Evolutionary conservation across 2,888 invertebrate genomes (phyloP), one percentile per base, ranked within the genome.

Genomic region (Pammene fasciana): DNA sequence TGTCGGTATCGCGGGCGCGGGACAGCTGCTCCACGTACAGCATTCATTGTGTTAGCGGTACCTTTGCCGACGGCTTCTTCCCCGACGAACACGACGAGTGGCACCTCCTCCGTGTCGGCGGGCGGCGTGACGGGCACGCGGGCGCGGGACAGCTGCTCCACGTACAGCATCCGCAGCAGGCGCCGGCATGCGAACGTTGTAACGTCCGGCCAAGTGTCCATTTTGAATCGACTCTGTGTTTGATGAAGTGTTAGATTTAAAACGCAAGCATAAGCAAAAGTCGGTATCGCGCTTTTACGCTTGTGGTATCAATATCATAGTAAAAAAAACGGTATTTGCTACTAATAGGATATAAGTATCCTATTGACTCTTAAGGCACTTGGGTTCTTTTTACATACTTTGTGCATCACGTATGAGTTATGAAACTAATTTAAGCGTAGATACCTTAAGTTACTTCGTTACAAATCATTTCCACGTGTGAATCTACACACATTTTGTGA

Each of bases 41-140:
- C 14, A 90, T 74, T 0, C 10, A 88, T 18, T 5, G 18, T 57
- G 16, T 16, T 11, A 9, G 26, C 7, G 7, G 43, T 26, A 90
- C 92, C 91, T 89, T 91, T 92, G 3, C 91, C 91, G 50, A 87
- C 82, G 14, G 85, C 89, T 76, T 91, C 90, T 64, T 84, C 80
- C 0, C 92, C 92, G 6, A 92, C 91, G 1, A 92, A 73, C 1
- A 90, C 82, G 0, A 92, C 80, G 1, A 92, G 76, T 0, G 91
- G 90, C 0, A 90, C 82, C 52, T 90, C 89, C 0, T 79, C 84
- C 34, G 86, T 88, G 72, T 92, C 92, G 0, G 89, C 92, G 0
- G 91, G 88, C 0, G 90, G 88, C 0, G 78, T 75, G 72, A 74
- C 76, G 0, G 85, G 80, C 36, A 92, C 85, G 0, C 77, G 78